phyloP scores from a whole-genome alignment of 2,797 vertebrate species.

The Monodelphis domestica region DNA sequence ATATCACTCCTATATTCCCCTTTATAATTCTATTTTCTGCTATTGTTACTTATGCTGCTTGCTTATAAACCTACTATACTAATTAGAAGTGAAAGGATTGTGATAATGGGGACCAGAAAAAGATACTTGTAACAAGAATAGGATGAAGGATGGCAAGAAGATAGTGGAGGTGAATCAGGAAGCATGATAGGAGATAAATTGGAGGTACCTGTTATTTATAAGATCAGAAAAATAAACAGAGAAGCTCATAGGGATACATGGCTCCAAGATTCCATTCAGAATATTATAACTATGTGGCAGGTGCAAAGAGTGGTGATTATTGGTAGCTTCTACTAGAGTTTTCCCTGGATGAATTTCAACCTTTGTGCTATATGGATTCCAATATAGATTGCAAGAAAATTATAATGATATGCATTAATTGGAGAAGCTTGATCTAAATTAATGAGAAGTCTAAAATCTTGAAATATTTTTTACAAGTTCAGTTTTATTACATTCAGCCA shows the following conservation, averaged over 20 bases:
- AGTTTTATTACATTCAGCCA: not conserved
- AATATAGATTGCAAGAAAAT: not conserved
- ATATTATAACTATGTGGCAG: not conserved
- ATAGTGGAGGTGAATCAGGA: too few relatives aligned
- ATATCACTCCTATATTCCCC: too few relatives aligned
- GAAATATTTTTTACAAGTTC: not conserved
- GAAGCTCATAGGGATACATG: not conserved
- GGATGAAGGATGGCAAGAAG: too few relatives aligned
- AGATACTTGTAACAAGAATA: too few relatives aligned
- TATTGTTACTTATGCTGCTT: too few relatives aligned
- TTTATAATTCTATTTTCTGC: too few relatives aligned
- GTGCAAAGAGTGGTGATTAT: not conserved
- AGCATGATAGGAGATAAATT: too few relatives aligned
- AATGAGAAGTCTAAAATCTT: not conserved
- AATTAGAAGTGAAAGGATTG: too few relatives aligned
- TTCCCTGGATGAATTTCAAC: not conserved
- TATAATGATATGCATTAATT: not conserved
- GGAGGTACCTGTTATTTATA: not conserved
- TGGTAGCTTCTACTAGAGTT: not conserved
- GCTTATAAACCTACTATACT: too few relatives aligned
- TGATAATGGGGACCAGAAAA: too few relatives aligned
- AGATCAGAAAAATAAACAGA: not conserved
- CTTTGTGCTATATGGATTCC: not conserved
- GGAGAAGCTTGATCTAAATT: not conserved
- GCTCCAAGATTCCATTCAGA: not conserved